Base-by-base conservation (phyloP, 2,888 invertebrate species). In the Ectemnius cavifrons region DNA sequence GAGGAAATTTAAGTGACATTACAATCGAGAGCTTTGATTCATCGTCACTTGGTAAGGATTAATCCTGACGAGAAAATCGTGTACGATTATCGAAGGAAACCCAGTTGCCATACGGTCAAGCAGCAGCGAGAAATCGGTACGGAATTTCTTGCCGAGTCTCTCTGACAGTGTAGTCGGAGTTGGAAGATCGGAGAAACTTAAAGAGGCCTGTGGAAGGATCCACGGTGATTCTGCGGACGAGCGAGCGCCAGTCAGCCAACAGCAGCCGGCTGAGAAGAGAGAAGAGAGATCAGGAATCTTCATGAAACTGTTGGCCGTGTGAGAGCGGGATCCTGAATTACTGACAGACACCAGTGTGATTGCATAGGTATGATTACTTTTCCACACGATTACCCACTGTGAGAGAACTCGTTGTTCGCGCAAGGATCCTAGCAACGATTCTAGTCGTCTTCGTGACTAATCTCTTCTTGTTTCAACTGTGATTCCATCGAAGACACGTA, bases 161-260 rank as follows among this genome's bases (percentile, higher is more conserved):
- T 37, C 37, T 37, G 37, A 37, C 37, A 8, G 37, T 47, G 47
- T 14, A 47, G 47, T 2, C n/a, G 11, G 47, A 47, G 4, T 52
- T 14, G 52, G 52, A 52, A 52, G 52, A 52, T 52, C 16, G 52
- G 52, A 52, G 52, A 52, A 52, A 52, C 52, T 52, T 37, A 37
- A 37, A 37, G 37, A 52, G 52, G 14, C 52, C 52, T 16, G 16
- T 37, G 16, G 52, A 11, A 52, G 52, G 52, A 52, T 52, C 52
- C 16, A 47, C 5, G 52, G 52, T 14, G 52, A 52, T 52, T 52
- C 16, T 13, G n/a, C 16, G 37, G 37, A 37, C 37, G 37, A 37
- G 16, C 49, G n/a, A n/a, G 52, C 52, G 14, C 52, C 52, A 37
- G 37, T 37, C 11, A 37, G 37, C 37, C 8, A 37, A 8, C 28